A percentile compares a stretch with the other conserved stretches of the same genome.
Conservation (phyloP, 2,888 invertebrate species). For the Drosophila villosipedis region DNA sequence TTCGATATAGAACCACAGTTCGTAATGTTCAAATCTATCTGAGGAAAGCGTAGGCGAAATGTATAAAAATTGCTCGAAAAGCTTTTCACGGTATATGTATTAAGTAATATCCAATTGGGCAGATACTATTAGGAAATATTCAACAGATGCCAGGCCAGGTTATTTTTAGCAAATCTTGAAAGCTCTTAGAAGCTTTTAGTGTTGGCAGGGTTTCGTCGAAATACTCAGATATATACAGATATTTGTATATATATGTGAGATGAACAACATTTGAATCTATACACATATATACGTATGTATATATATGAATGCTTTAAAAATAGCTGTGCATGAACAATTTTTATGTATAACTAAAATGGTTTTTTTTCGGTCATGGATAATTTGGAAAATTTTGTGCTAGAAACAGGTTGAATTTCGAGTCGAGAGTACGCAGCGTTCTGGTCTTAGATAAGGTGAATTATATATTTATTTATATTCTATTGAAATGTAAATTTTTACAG, state of each 20-base stretch:
- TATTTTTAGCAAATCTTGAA: slow-evolving; percentile 58
- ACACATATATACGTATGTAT: slow-evolving; percentile 8
- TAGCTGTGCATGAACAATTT: slow-evolving; percentile 33
- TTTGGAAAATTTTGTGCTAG: slow-evolving; percentile 39
- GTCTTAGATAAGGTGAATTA: slow-evolving; percentile 28
- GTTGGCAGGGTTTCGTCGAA: slow-evolving; percentile 24
- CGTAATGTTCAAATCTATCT: slow-evolving; percentile 39
- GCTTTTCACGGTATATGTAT: slow-evolving; percentile 57
- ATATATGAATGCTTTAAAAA: slow-evolving; percentile 47
- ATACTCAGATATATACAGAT: background rate
- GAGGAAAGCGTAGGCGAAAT: slow-evolving; percentile 37
- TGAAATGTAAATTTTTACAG: background rate
- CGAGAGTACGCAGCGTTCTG: slow-evolving; percentile 13
- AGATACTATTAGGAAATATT: slow-evolving; percentile 53
- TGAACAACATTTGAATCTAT: slow-evolving; percentile 30
- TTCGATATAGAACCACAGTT: slow-evolving; percentile 55
- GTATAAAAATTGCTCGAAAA: slow-evolving; percentile 40
- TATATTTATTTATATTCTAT: background rate
- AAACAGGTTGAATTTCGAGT: slow-evolving; percentile 41
- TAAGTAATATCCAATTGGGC: slow-evolving; percentile 68
- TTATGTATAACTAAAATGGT: slow-evolving; percentile 37
- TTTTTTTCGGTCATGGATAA: slow-evolving; percentile 38
- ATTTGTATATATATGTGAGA: slow-evolving; percentile 26
- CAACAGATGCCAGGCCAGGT: slow-evolving; percentile 67
- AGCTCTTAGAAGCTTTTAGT: slow-evolving; percentile 50